Percentiles rank a stretch among this genome's conserved stretches.
These are phyloP conservation scores for Clarias laeviceps DNA, from an alignment of 2,797 vertebrate species.

Conservation along the genomic window DNA sequence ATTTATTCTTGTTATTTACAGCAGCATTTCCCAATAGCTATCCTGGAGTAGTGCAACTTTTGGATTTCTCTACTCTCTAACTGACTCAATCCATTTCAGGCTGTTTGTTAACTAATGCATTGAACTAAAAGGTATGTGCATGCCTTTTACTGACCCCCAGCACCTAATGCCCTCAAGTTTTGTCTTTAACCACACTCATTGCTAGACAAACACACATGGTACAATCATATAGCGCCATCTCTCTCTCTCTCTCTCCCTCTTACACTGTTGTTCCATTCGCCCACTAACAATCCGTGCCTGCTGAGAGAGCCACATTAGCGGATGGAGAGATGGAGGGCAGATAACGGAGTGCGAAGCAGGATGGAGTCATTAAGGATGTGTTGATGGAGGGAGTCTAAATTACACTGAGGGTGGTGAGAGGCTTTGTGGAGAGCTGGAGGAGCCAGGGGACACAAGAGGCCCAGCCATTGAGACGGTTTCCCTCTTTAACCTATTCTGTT, in stretches of 20 bases:
- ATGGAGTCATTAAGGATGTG: slow-evolving; percentile 62
- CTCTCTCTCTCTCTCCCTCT: slow-evolving; percentile 18
- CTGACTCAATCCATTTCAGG: not conserved
- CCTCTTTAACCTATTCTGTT: slow-evolving; percentile 41
- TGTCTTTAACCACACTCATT: slow-evolving; percentile 12
- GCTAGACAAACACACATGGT: slow-evolving; percentile 24
- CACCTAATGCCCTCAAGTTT: not conserved
- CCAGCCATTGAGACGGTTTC: slow-evolving; percentile 35
- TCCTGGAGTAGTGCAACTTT: not conserved
- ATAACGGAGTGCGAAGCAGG: slow-evolving; percentile 52
- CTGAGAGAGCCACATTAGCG: slow-evolving; percentile 48
- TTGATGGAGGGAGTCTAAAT: slow-evolving; percentile 60
- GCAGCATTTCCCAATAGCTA: not conserved
- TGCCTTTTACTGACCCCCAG: slow-evolving; percentile 18
- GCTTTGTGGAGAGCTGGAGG: not conserved
- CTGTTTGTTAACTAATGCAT: not conserved
- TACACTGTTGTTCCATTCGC: slow-evolving; percentile 42
- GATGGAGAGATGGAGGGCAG: slow-evolving; percentile 55
- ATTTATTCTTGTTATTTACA: slow-evolving; percentile 24
- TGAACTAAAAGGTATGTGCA: slow-evolving; percentile 6
- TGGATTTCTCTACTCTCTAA: not conserved
- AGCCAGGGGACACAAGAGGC: slow-evolving; percentile 31
- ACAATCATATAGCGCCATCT: slow-evolving; percentile 22
- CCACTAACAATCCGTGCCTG: slow-evolving; percentile 27
- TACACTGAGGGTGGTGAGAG: slow-evolving; percentile 37